A percentile compares a stretch with the other conserved stretches of the same genome.
phyloP scores from a whole-genome alignment of 2,888 invertebrate species.

The Drosophila trichaetosa region DNA sequence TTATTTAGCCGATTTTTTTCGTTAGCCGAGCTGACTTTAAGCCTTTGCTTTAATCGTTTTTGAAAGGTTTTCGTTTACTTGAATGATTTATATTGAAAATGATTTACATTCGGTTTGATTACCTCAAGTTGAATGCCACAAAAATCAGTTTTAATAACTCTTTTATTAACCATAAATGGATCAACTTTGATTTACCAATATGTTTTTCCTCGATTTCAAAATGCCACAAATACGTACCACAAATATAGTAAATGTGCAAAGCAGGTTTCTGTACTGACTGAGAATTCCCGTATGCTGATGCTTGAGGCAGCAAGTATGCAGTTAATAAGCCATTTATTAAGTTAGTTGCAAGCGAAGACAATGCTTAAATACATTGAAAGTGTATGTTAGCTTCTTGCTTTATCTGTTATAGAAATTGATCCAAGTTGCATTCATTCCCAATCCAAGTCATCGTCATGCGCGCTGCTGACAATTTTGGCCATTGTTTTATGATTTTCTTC shows the following conservation, averaged over 20 bases:
- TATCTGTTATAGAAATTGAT: neutral
- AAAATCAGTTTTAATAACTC: constrained; percentile 9
- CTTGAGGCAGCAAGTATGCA: neutral
- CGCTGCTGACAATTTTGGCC: neutral
- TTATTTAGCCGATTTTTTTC: neutral
- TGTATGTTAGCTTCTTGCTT: neutral
- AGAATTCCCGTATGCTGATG: neutral
- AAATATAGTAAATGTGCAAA: neutral
- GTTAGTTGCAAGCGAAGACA: neutral
- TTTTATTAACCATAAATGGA: constrained; percentile 13
- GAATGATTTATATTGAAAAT: constrained; percentile 43
- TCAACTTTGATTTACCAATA: neutral
- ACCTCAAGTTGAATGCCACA: constrained; percentile 32
- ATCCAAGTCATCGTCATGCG: no score
- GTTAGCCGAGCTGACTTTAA: neutral
- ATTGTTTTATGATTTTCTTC: constrained; percentile 35
- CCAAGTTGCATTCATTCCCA: neutral
- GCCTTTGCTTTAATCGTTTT: constrained; percentile 26
- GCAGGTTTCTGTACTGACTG: neutral
- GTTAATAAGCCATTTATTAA: neutral
- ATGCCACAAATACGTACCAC: neutral
- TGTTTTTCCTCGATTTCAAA: neutral
- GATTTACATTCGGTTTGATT: constrained; percentile 51
- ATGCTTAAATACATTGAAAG: neutral
- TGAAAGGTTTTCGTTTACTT: constrained; percentile 31